Evolutionary conservation across 92 coral and sea anemone species (phyloP).

Genomic region (Siderastrea radians): DNA sequence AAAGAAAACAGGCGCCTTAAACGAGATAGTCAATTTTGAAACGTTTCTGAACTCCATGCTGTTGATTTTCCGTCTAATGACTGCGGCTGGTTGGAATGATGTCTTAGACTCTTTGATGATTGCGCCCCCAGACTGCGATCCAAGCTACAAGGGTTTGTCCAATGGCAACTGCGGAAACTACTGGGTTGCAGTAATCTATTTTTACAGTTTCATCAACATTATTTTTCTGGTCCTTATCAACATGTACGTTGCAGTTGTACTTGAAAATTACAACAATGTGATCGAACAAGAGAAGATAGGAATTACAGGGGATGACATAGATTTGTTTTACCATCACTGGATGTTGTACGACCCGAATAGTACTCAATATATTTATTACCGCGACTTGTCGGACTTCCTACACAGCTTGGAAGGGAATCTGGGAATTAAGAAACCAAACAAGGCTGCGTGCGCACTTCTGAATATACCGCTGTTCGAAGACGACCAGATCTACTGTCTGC

Average conservation of each 20-base stretch:
- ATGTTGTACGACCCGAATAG: conserved; percentile 89
- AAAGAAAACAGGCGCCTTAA: conserved; percentile 91
- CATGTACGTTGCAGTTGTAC: conserved; percentile 96
- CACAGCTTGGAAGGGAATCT: conserved; percentile 86
- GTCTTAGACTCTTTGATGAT: conserved; percentile 90
- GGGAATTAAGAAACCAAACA: conserved; percentile 86
- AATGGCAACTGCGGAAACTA: conserved; percentile 92
- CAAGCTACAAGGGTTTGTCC: conserved; percentile 72
- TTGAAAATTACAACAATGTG: conserved; percentile 94
- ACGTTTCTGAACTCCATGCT: conserved; percentile 87
- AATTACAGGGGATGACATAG: conserved; percentile 92
- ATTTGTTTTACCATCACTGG: conserved; percentile 93
- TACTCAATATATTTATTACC: conserved; percentile 86
- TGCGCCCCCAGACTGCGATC: conserved; percentile 92
- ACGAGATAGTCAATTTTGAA: conserved; percentile 96
- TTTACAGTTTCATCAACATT: conserved; percentile 81
- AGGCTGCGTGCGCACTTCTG: conserved; percentile 93
- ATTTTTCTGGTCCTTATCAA: conserved; percentile 92
- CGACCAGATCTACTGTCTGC: conserved; percentile 88
- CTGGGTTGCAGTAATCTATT: conserved; percentile 67
- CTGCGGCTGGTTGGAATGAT: conserved; percentile 99
- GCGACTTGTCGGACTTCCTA: conserved; percentile 90
- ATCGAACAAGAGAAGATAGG: conserved; percentile 97
- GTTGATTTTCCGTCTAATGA: conserved; percentile 92
- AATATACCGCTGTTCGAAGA: conserved; percentile 90